Evolutionary conservation across 2,113 vertebrate species (phyloP).

Genomic region (Vulpes lagopus): DNA sequence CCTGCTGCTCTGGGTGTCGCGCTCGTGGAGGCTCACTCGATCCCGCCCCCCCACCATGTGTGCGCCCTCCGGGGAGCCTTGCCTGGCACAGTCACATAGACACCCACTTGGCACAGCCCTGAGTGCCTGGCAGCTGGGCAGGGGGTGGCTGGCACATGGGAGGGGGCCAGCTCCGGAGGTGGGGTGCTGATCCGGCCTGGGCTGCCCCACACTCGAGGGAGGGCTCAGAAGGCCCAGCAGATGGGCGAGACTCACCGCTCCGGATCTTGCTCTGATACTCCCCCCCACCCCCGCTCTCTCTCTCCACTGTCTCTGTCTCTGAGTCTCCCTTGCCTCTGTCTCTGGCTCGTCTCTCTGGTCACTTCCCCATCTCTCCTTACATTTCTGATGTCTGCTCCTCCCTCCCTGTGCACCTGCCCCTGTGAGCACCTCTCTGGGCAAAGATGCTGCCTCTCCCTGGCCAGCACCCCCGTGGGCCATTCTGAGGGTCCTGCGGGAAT

Average conservation of each 20-base stretch:
- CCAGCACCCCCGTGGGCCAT: not conserved
- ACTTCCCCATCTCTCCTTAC: not conserved
- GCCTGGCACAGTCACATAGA: not conserved
- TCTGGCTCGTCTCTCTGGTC: not conserved
- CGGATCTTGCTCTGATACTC: not conserved
- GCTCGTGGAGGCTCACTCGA: not conserved
- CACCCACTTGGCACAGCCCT: not conserved
- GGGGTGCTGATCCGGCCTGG: not conserved
- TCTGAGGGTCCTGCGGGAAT: not conserved
- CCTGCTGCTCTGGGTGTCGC: too few species aligned
- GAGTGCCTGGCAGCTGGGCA: not conserved
- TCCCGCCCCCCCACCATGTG: not conserved
- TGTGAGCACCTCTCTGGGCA: not conserved
- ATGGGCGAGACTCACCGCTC: not conserved
- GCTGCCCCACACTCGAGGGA: not conserved
- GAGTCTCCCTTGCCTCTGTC: not conserved
- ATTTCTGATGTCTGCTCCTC: accelerated
- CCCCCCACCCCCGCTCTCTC: not conserved
- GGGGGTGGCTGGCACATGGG: slow-evolving; percentile 8
- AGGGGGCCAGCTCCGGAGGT: not conserved
- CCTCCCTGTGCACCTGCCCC: accelerated
- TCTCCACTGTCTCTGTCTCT: not conserved
- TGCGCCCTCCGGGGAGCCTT: not conserved
- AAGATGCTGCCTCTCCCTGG: not conserved
- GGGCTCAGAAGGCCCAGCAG: not conserved